phyloP scores from a whole-genome alignment of 2,113 vertebrate genomes.

The Blennius ocellaris region DNA sequence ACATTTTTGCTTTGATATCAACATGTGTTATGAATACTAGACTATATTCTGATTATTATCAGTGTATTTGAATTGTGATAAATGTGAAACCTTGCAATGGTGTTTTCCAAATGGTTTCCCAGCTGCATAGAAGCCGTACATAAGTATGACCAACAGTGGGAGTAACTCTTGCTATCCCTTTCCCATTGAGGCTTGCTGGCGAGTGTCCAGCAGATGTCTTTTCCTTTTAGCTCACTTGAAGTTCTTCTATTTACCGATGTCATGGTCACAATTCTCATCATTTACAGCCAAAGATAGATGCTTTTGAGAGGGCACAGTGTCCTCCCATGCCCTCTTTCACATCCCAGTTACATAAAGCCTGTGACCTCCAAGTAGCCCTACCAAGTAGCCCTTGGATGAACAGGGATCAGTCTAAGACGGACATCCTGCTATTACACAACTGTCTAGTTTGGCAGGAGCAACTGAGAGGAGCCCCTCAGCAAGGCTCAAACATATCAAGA shows the following conservation, averaged over 20 bases:
- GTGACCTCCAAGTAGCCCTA: conserved; percentile 35
- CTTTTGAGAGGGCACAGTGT: conserved; percentile 8
- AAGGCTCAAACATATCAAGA: conserved; percentile 25
- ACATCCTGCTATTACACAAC: conserved; percentile 59
- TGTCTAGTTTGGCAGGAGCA: conserved; percentile 29
- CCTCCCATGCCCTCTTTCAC: conserved; percentile 54
- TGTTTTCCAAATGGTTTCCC: no score
- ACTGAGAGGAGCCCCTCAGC: conserved; percentile 24
- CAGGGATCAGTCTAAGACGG: conserved; percentile 13
- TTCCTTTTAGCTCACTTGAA: conserved; percentile 8
- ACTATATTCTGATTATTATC: not conserved
- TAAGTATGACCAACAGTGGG: not conserved
- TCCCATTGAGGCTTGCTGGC: conserved; percentile 32
- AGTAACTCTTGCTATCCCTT: not conserved
- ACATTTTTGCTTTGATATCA: no score
- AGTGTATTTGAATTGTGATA: no score
- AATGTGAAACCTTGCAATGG: no score
- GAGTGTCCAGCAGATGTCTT: conserved; percentile 36
- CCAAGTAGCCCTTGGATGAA: conserved; percentile 44
- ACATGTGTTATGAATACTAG: no score
- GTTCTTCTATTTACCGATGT: not conserved
- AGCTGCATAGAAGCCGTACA: not conserved
- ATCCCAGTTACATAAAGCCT: conserved; percentile 48
- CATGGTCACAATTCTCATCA: conserved; percentile 31
- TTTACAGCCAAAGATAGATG: conserved; percentile 58